A percentile compares a stretch with the other conserved stretches of the same genome.
Evolutionary conservation across 1,140 invertebrate species (phyloP).

Genomic region (Rhizoglyphus robini): DNA sequence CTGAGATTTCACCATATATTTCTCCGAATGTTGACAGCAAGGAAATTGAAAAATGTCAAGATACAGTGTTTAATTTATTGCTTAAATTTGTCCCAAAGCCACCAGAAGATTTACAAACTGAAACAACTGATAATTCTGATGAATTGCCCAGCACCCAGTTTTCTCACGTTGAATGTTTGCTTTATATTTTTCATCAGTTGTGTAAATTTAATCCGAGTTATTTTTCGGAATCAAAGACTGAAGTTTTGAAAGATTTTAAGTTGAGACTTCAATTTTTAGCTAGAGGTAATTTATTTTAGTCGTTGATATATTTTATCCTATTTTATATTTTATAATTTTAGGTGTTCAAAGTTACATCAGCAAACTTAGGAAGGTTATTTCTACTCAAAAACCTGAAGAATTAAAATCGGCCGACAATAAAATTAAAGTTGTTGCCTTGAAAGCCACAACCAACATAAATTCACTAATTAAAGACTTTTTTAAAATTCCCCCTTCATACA

Average conservation of each 20-base stretch:
- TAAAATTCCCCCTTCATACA: conserved; percentile 81
- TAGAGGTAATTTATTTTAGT: conserved; percentile 41
- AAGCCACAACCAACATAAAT: conserved; percentile 84
- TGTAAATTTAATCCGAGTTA: conserved; percentile 62
- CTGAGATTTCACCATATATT: conserved; percentile 58
- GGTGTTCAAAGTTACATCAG: conserved; percentile 76
- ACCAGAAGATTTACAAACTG: conserved; percentile 43
- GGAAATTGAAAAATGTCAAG: conserved; percentile 55
- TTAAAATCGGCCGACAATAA: conserved; percentile 36
- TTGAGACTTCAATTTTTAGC: conserved; percentile 78
- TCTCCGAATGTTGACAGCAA: conserved; percentile 37
- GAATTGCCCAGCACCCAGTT: conserved; percentile 65
- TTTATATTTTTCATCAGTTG: conserved; percentile 77
- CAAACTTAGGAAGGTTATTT: conserved; percentile 66
- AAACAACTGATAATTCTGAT: conserved; percentile 29
- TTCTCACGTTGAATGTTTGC: conserved; percentile 79
- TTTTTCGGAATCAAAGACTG: conserved; percentile 52
- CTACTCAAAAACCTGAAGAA: conserved; percentile 45
- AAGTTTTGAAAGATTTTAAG: conserved; percentile 72
- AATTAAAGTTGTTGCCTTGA: conserved; percentile 47
- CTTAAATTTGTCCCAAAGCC: conserved; percentile 56
- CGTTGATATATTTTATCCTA: not conserved
- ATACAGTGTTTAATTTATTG: conserved; percentile 55
- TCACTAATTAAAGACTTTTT: conserved; percentile 85
- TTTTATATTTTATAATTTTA: conserved; percentile 4